Conservation (phyloP, 53 echinoderm and acorn worm species). For the Holothuria scabra region DNA sequence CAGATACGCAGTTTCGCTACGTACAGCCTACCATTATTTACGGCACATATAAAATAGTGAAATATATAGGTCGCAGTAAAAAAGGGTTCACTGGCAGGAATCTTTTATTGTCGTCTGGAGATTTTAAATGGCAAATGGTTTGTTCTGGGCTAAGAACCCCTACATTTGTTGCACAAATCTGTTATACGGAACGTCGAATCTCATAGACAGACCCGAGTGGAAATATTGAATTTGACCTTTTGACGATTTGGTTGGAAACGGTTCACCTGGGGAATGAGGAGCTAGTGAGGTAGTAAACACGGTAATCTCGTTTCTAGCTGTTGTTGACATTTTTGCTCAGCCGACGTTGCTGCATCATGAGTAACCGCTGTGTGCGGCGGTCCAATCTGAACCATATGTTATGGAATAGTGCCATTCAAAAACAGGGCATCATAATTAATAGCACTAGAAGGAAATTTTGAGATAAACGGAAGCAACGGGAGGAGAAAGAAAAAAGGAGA, state of each 20-base stretch:
- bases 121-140: slow-evolving; percentile 22
- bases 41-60: no score
- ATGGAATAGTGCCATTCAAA: no score
- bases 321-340: no score
- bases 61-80: slow-evolving; percentile 20
- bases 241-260: slow-evolving; percentile 14
- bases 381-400: no score
- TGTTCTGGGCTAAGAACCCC: not conserved
- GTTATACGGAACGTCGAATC: slow-evolving; percentile 5
- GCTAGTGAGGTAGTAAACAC: slow-evolving; percentile 23
- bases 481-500: no score
- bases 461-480: no score
- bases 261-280: slow-evolving; percentile 27
- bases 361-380: no score
- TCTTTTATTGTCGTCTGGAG: slow-evolving; percentile 27
- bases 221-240: slow-evolving; percentile 29
- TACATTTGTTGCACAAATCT: slow-evolving; percentile 16
- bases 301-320: slow-evolving; percentile 16
- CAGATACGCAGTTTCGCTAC: no score
- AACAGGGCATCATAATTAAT: no score
- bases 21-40: no score
- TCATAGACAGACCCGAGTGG: not conserved
- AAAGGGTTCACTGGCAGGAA: slow-evolving; percentile 23
- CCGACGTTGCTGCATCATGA: no score
- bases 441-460: no score